These are phyloP conservation scores for Anneissia japonica DNA, from an alignment of 35 echinoderm and acorn worm species.

Conservation along the genomic window DNA sequence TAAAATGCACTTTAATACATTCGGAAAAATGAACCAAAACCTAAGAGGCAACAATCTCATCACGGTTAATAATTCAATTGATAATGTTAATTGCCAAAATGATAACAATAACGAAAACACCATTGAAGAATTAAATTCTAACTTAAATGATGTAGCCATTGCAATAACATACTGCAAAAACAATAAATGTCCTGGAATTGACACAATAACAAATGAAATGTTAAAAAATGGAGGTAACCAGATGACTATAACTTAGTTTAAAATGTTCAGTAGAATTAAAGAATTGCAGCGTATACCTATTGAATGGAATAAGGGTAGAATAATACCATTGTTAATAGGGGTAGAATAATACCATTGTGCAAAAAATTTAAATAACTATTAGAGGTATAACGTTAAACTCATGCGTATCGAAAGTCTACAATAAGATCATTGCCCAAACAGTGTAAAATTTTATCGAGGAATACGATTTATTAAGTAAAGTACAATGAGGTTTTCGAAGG, in stretches of 20 bases:
- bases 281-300: not conserved
- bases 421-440: not conserved
- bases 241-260: not conserved
- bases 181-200: not conserved
- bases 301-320: not conserved
- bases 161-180: not conserved
- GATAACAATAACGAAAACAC: not conserved
- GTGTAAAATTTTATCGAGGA: constrained; percentile 5
- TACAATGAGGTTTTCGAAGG: not conserved
- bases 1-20: not conserved
- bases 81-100: not conserved
- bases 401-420: not conserved
- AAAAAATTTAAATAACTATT: constrained; percentile 13
- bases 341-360: too few relatives aligned
- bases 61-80: not conserved
- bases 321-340: constrained; percentile 1
- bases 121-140: not conserved
- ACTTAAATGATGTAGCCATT: not conserved
- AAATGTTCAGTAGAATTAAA: not conserved
- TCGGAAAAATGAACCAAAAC: not conserved
- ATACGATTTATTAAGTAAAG: not conserved
- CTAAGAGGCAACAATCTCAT: not conserved
- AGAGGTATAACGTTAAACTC: constrained; percentile 1
- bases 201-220: constrained; percentile 3
- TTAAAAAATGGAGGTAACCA: not conserved